A percentile compares a stretch with the other conserved stretches of the same genome.
These are phyloP conservation scores for Nycticebus coucang DNA, from an alignment of 2,113 vertebrate genomes.

Conservation along the genomic window DNA sequence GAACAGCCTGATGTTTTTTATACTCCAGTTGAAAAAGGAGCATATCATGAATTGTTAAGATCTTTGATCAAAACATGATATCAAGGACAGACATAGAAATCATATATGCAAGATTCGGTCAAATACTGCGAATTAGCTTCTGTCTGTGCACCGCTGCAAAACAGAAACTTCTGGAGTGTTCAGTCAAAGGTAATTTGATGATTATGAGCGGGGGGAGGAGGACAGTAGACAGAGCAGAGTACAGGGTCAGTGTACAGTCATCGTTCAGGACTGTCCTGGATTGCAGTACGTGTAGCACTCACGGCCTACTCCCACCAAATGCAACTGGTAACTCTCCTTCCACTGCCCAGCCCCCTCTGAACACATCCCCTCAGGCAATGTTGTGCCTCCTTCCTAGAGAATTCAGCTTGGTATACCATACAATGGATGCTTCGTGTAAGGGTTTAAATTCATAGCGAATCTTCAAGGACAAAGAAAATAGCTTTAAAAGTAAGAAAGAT, in stretches of 20 bases:
- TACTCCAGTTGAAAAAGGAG: background rate
- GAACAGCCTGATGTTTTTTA: slow-evolving; percentile 3
- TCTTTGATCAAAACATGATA: slow-evolving; percentile 30
- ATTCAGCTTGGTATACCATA: background rate
- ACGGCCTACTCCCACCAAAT: background rate
- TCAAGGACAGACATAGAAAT: background rate
- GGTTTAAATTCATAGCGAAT: slow-evolving; percentile 6
- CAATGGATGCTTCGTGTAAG: background rate
- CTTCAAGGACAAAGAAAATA: background rate
- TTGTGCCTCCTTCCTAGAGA: background rate
- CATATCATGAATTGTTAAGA: slow-evolving; percentile 26
- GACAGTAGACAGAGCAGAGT: no score
- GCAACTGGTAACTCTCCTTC: background rate
- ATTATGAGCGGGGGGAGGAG: background rate
- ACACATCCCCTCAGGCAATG: background rate
- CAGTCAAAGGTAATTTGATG: background rate
- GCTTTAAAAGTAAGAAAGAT: slow-evolving; percentile 3
- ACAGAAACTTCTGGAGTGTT: background rate
- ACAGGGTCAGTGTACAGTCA: background rate
- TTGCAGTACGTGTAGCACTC: background rate
- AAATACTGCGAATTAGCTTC: background rate
- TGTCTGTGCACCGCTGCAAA: background rate
- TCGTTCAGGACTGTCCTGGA: background rate
- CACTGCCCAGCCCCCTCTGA: fast-evolving
- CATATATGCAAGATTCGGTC: background rate